phyloP scores from a whole-genome alignment of 2,797 vertebrate species.

The Linurgus olivaceus region DNA sequence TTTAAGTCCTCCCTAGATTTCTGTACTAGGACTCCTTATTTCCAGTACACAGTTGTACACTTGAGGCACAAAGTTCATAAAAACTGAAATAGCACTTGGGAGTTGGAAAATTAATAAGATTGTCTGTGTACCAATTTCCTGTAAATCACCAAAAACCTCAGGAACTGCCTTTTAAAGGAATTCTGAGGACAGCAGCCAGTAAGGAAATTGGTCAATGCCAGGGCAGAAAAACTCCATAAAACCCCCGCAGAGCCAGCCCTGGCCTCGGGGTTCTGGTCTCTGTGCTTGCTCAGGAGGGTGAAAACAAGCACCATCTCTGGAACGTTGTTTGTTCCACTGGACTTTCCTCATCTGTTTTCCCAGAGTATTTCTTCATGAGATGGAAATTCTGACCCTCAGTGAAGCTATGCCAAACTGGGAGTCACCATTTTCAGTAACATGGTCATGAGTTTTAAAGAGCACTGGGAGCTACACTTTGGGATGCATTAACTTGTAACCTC shows the following conservation, averaged over 20 bases:
- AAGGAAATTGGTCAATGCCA: slow-evolving; percentile 34
- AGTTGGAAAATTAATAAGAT: neutral
- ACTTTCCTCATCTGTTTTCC: slow-evolving; percentile 43
- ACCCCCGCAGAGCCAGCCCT: neutral
- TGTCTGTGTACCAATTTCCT: slow-evolving; percentile 22
- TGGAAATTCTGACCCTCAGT: slow-evolving; percentile 56
- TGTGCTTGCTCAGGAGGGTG: slow-evolving; percentile 15
- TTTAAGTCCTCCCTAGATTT: neutral
- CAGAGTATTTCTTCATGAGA: slow-evolving; percentile 39
- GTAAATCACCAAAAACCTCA: slow-evolving; percentile 29
- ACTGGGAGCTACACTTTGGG: slow-evolving; percentile 23
- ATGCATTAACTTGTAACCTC: slow-evolving; percentile 43
- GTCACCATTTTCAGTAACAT: slow-evolving; percentile 20
- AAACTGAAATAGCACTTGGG: slow-evolving; percentile 4
- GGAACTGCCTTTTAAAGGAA: slow-evolving; percentile 33
- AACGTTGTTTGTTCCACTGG: slow-evolving; percentile 34
- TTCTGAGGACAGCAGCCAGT: slow-evolving; percentile 48
- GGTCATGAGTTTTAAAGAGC: slow-evolving; percentile 21
- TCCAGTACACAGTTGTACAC: neutral
- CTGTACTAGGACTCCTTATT: neutral
- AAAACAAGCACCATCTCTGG: slow-evolving; percentile 26
- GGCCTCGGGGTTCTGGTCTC: neutral
- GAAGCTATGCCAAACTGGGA: slow-evolving; percentile 21
- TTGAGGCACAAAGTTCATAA: neutral
- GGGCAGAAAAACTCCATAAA: neutral